Conservation (phyloP, 1,140 invertebrate species). For the Trichoplusia ni region DNA sequence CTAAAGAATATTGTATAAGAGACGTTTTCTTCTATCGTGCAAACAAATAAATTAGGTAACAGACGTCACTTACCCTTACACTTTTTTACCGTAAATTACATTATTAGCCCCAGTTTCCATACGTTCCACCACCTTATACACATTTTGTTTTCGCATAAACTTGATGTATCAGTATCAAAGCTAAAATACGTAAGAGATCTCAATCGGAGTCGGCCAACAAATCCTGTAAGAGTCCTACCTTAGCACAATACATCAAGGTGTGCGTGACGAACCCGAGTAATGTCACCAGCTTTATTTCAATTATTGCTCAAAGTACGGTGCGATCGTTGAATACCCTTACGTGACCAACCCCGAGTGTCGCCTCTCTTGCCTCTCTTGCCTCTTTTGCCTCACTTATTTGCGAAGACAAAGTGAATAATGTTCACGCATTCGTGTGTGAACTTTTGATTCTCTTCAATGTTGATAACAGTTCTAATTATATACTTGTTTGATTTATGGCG, state of each 20-base stretch:
- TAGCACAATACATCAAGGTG: constrained; percentile 27
- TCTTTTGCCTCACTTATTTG: constrained; percentile 29
- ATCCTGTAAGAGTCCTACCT: neutral
- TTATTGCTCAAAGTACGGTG: constrained; percentile 46
- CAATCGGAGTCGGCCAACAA: neutral
- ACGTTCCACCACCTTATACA: too few species aligned
- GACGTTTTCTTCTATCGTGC: too few species aligned
- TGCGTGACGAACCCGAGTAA: constrained; percentile 54
- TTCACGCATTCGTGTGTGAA: constrained; percentile 7
- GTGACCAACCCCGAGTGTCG: constrained; percentile 27
- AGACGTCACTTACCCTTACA: too few species aligned
- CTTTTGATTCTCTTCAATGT: constrained; percentile 14
- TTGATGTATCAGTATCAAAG: too few species aligned
- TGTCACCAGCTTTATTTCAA: constrained; percentile 57
- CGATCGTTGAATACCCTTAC: constrained; percentile 31
- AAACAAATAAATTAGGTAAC: too few species aligned
- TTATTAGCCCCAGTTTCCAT: too few species aligned
- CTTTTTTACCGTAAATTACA: too few species aligned
- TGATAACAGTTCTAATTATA: constrained; percentile 29
- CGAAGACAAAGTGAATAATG: constrained; percentile 25
- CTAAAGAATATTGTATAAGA: too few species aligned
- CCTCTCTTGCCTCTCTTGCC: too few species aligned
- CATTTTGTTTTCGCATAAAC: too few species aligned
- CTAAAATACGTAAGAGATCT: neutral
- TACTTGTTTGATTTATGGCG: constrained; percentile 4